A percentile compares a stretch with the other conserved stretches of the same genome.
Evolutionary conservation across 92 coral and sea anemone species (phyloP).

Genomic region (Chrysogorgia sp.): DNA sequence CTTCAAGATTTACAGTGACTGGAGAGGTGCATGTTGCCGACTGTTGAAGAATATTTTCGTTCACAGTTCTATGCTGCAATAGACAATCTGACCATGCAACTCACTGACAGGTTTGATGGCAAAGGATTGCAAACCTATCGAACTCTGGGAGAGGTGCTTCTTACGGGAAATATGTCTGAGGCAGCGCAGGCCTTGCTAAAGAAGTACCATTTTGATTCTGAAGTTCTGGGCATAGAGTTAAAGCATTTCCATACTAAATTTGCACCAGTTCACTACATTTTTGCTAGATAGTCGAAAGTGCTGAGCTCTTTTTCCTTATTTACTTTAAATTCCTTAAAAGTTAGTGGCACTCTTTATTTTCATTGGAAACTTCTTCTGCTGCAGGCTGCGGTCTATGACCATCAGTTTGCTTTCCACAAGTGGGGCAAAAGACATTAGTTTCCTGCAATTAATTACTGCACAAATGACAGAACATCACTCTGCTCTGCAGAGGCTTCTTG

Average conservation of each 20-base stretch:
- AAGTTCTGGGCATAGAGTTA: conserved; percentile 3
- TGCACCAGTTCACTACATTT: conserved; percentile 7
- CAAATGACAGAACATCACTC: no score
- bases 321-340: no score
- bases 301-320: not conserved
- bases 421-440: no score
- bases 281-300: not conserved
- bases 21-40: conserved; percentile 2
- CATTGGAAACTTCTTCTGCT: no score
- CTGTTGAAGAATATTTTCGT: conserved; percentile 1
- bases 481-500: no score
- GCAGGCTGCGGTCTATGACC: no score
- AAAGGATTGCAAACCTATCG: conserved; percentile 17
- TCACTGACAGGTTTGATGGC: conserved; percentile 23
- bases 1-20: conserved; percentile 7
- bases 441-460: no score
- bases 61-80: conserved; percentile 1
- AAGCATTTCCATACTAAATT: conserved; percentile 16
- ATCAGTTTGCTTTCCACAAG: no score
- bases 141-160: conserved; percentile 20
- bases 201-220: not conserved
- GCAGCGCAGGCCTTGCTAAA: conserved; percentile 4
- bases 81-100: conserved; percentile 16
- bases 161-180: conserved; percentile 7
- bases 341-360: no score